phyloP scores from a whole-genome alignment of 1,140 invertebrate genomes.

The Sminthurinus signatus region DNA sequence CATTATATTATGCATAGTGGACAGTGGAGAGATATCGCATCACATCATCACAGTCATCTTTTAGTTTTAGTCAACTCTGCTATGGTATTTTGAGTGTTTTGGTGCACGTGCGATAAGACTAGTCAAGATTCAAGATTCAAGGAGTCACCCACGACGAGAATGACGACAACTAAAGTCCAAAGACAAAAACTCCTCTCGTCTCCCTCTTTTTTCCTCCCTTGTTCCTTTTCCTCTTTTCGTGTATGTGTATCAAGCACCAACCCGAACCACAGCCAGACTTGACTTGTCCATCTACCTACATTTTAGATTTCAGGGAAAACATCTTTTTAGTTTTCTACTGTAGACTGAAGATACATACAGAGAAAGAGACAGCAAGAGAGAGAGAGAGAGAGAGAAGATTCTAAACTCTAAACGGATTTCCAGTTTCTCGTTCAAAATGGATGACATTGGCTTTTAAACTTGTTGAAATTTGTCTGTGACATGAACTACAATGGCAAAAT shows the following conservation, averaged over 20 bases:
- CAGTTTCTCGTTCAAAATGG: slow-evolving; percentile 26
- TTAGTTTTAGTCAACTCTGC: neutral
- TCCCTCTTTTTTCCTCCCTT: too few species aligned
- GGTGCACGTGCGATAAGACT: slow-evolving; percentile 28
- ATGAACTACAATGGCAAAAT: slow-evolving; percentile 36
- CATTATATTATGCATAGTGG: neutral
- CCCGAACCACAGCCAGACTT: too few species aligned
- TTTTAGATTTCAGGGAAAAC: too few species aligned
- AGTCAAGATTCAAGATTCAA: too few species aligned
- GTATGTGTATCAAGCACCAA: too few species aligned
- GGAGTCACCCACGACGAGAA: slow-evolving; percentile 26
- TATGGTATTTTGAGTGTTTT: slow-evolving; percentile 15
- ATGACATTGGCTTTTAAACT: slow-evolving; percentile 31
- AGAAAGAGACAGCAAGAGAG: neutral
- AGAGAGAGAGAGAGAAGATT: neutral
- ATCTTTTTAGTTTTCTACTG: too few species aligned
- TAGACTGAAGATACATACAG: neutral
- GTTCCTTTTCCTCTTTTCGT: too few species aligned
- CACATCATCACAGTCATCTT: neutral
- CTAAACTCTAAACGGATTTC: slow-evolving; percentile 20
- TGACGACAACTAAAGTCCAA: slow-evolving; percentile 11
- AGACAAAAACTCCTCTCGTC: too few species aligned
- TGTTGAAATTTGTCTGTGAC: slow-evolving; percentile 39
- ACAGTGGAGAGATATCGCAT: neutral
- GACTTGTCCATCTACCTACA: too few species aligned